Conservation (phyloP, 1,140 invertebrate genomes). For the Fopius arisanus region DNA sequence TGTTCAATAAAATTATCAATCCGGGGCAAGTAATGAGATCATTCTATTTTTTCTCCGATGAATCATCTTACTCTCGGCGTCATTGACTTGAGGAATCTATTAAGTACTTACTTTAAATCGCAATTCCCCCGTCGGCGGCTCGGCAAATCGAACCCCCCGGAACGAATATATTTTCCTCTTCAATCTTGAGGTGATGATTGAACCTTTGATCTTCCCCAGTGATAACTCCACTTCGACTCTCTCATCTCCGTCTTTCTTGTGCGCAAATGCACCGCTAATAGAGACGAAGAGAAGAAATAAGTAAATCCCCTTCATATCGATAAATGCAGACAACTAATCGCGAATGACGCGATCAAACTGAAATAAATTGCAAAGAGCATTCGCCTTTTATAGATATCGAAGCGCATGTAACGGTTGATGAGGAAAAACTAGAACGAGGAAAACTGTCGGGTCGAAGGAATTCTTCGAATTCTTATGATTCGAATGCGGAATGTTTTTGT, state of each 20-base stretch:
- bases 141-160: constrained; percentile 72
- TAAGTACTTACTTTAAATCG: constrained; percentile 67
- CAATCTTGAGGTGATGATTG: constrained; percentile 51
- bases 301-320: not conserved
- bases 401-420: too few relatives aligned
- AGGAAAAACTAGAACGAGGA: too few relatives aligned
- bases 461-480: too few relatives aligned
- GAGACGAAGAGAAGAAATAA: not conserved
- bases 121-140: constrained; percentile 68
- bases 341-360: too few relatives aligned
- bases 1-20: constrained; percentile 20
- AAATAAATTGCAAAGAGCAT: too few relatives aligned
- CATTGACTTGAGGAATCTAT: not conserved
- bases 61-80: not conserved
- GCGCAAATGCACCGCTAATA: not conserved
- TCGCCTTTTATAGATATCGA: too few relatives aligned
- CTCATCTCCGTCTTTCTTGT: not conserved
- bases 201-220: constrained; percentile 59
- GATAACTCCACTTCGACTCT: constrained; percentile 39
- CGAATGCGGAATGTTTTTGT: too few relatives aligned
- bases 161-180: constrained; percentile 71
- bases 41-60: not conserved
- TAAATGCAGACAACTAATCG: not conserved
- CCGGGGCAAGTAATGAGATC: not conserved
- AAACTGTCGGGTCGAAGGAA: too few relatives aligned